These are phyloP conservation scores for Oryzias javanicus DNA, from an alignment of 2,113 vertebrate species.

Conservation along the genomic window DNA sequence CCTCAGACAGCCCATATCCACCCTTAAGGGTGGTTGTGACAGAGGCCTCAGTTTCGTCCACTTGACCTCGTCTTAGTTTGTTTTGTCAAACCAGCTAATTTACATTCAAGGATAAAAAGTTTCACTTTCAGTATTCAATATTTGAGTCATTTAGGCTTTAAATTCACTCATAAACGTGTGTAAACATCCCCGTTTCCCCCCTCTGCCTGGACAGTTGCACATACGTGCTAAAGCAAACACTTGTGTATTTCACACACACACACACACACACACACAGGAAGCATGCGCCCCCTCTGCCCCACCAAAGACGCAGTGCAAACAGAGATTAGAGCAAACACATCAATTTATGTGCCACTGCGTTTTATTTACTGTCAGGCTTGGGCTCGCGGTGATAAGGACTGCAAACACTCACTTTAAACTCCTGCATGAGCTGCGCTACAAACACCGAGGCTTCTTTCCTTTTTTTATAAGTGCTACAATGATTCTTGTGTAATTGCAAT, in stretches of 20 bases:
- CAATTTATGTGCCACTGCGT: slow-evolving; percentile 58
- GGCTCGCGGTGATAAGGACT: slow-evolving; percentile 20
- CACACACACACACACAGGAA: slow-evolving; percentile 17
- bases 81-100: too few species aligned
- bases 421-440: neutral
- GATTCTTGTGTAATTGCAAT: slow-evolving; percentile 49
- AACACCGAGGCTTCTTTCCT: slow-evolving; percentile 5
- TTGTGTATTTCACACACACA: slow-evolving; percentile 9
- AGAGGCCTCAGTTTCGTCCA: too few species aligned
- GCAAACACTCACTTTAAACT: slow-evolving; percentile 31
- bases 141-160: too few species aligned
- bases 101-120: too few species aligned
- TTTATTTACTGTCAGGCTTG: slow-evolving; percentile 47
- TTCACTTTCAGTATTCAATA: too few species aligned
- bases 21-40: too few species aligned
- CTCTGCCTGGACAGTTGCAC: slow-evolving; percentile 4
- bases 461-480: slow-evolving; percentile 11
- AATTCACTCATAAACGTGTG: too few species aligned
- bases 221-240: slow-evolving; percentile 5
- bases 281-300: slow-evolving; percentile 25
- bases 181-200: too few species aligned
- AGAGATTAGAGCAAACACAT: slow-evolving; percentile 71
- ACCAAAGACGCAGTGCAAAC: slow-evolving; percentile 59
- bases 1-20: too few species aligned
- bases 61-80: too few species aligned